Conservation (phyloP, 2,888 invertebrate species). For the Melangyna quadrimaculata region DNA sequence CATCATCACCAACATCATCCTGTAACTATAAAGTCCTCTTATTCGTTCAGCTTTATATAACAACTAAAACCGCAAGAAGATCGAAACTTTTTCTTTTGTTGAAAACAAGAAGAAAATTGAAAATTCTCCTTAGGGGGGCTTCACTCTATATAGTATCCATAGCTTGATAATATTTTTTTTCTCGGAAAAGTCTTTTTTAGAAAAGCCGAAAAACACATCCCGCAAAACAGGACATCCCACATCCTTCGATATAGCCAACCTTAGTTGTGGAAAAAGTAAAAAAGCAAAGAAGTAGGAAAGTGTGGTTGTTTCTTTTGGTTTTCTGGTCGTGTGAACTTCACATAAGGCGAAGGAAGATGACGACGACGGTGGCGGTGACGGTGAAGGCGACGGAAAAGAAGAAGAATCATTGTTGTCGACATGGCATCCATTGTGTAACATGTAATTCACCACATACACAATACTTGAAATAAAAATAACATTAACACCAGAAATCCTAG, state of each 20-base stretch:
- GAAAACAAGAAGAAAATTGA: slow-evolving; percentile 37
- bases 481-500: slow-evolving; percentile 61
- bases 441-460: slow-evolving; percentile 60
- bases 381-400: background rate
- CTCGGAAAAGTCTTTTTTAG: slow-evolving; percentile 17
- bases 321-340: slow-evolving; percentile 58
- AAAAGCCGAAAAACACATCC: slow-evolving; percentile 48
- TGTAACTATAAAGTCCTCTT: background rate
- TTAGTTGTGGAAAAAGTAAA: background rate
- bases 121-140: slow-evolving; percentile 29
- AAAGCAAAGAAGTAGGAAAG: no score
- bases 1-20: background rate
- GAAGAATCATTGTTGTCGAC: slow-evolving; percentile 22
- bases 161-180: background rate
- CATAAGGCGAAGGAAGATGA: slow-evolving; percentile 36
- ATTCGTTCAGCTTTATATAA: background rate
- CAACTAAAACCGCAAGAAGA: background rate
- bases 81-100: slow-evolving; percentile 23
- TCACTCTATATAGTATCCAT: background rate
- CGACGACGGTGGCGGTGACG: background rate
- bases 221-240: slow-evolving; percentile 11
- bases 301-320: slow-evolving; percentile 54
- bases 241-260: background rate
- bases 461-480: slow-evolving; percentile 66
- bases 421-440: slow-evolving; percentile 36